A percentile compares a stretch with the other conserved stretches of the same genome.
Conservation (phyloP, 2,113 vertebrate species). For the Spermophilus dauricus region DNA sequence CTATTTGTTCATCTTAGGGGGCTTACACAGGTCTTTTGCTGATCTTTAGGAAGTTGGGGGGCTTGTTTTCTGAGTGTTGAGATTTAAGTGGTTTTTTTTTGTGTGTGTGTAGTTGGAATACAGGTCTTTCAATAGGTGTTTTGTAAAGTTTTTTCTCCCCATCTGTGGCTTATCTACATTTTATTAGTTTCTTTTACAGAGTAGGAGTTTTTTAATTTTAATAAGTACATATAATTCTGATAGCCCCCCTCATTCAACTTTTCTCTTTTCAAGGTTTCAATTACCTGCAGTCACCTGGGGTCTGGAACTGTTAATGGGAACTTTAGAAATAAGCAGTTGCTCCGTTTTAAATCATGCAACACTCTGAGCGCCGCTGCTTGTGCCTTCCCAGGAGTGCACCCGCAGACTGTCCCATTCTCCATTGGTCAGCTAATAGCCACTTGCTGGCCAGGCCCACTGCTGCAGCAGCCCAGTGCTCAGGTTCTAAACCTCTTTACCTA, state of each 20-base stretch:
- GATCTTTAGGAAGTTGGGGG: not conserved
- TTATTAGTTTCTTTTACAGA: not conserved
- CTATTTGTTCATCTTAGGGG: no score
- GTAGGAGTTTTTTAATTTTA: not conserved
- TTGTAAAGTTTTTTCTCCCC: not conserved
- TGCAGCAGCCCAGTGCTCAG: not conserved
- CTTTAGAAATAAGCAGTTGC: not conserved
- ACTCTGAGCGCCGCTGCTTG: no score
- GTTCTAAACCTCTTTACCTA: not conserved
- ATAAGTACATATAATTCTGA: not conserved
- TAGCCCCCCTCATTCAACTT: not conserved
- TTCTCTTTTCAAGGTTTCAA: not conserved
- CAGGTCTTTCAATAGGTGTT: not conserved
- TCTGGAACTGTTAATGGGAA: not conserved
- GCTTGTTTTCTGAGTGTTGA: not conserved
- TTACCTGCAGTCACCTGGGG: not conserved
- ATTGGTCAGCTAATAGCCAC: not conserved
- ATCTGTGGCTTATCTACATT: not conserved
- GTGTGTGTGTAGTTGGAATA: not conserved
- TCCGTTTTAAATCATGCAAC: no score
- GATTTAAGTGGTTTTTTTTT: not conserved
- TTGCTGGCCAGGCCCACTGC: no score
- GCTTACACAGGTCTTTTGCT: no score
- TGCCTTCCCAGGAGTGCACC: no score
- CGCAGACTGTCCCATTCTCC: not conserved